Base-by-base conservation (phyloP, 2,888 invertebrate genomes). In the Mimas tiliae region DNA sequence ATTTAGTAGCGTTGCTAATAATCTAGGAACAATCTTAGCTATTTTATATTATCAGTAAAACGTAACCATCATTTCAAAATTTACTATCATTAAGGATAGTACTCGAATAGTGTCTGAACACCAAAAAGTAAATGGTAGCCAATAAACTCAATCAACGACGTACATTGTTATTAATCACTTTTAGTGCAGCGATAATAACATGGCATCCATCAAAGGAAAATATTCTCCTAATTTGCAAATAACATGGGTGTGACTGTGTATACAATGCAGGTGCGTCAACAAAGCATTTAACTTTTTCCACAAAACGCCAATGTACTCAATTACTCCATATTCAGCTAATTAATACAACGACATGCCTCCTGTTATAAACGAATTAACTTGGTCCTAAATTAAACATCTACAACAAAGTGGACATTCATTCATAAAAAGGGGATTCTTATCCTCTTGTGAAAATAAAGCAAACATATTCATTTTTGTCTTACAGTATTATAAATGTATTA, bases 241-340 rank as follows among this genome's bases (percentile, higher is more conserved):
- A 64, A 58, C 68, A 58, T 65, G 64, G 65, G 63, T 67, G 48
- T 64, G 63, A 65, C 58, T 12, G 62, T 12, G 53, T 51, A 38
- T 6, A 34, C 19, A 27, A n/a, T 65, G 48, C 69, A 76, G 76
- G 73, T 73, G 73, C 70, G 70, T 63, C 67, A 72, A 68, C 50
- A 14, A 66, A 50, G 58, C 69, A 68, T 68, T 74, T 74, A 70
- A 64, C 65, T 65, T 68, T 70, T 75, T 76, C 67, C 69, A 69
- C 68, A 52, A 55, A 74, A 78, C 70, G 70, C 66, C 65, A 63
- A 68, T 70, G 67, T 68, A 47, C 64, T 62, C 69, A 70, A 73
- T 79, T 77, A 72, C 69, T 21, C 53, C 51, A 55, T 52, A 67
- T 69, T 68, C 58, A 64, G 69, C 67, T 68, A 69, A 72, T 71